phyloP scores from a whole-genome alignment of 2,797 vertebrate genomes.

The Sarcophilus harrisii region DNA sequence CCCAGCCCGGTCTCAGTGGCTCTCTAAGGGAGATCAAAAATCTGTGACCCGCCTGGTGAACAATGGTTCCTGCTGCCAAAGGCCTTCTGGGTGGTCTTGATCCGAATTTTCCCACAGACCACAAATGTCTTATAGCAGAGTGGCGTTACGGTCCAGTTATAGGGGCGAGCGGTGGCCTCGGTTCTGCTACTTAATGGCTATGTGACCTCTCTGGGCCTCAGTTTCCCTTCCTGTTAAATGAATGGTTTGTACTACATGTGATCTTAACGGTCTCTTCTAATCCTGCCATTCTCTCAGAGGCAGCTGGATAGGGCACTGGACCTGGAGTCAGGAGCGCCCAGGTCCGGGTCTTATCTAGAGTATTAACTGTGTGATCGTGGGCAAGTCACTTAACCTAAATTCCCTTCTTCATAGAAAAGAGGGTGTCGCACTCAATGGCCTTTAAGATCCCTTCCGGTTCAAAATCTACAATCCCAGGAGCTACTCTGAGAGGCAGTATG shows the following conservation, averaged over 20 bases:
- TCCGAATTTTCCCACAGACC: background rate
- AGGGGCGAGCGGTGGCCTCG: background rate
- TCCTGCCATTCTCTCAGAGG: too few species aligned
- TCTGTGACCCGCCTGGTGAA: too few species aligned
- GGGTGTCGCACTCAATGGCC: too few species aligned
- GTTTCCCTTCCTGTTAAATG: background rate
- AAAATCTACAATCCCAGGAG: too few species aligned
- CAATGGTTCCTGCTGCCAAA: too few species aligned
- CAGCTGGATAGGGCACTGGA: background rate
- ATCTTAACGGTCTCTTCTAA: background rate
- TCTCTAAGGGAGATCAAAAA: too few species aligned
- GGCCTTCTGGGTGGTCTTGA: too few species aligned
- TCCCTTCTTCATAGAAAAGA: too few species aligned
- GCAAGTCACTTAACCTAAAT: too few species aligned
- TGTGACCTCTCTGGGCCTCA: background rate
- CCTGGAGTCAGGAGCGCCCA: background rate
- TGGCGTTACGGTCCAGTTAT: background rate
- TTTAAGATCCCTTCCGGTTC: too few species aligned
- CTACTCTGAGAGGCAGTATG: too few species aligned
- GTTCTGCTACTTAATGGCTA: background rate
- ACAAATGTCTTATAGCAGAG: background rate
- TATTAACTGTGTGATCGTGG: background rate
- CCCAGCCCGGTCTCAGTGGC: too few species aligned
- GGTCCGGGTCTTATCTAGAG: background rate
- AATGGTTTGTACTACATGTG: background rate